These are phyloP conservation scores for Litoditis marina DNA, from an alignment of 2,888 invertebrate species.

Conservation along the genomic window DNA sequence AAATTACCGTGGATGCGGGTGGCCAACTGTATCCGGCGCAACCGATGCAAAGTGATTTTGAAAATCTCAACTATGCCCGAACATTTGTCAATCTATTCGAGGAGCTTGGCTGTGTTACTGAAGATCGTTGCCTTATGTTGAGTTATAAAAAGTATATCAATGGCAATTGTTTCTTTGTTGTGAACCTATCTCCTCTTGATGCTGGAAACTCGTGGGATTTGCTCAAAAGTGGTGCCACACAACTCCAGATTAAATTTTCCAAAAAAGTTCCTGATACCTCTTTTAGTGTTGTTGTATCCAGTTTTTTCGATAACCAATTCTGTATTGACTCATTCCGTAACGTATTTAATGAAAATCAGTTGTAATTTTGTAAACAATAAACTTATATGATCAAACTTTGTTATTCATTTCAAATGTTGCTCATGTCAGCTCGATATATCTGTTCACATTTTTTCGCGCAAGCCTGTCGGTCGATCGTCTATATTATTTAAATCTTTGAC, in stretches of 20 bases:
- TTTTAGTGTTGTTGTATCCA: slow-evolving; percentile 1
- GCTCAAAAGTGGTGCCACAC: slow-evolving; percentile 5
- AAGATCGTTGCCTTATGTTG: neutral
- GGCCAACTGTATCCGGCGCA: slow-evolving; percentile 7
- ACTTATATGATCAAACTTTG: no score
- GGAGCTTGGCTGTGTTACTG: slow-evolving; percentile 4
- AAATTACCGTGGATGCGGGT: slow-evolving; percentile 10
- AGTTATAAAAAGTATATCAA: neutral
- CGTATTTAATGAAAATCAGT: neutral
- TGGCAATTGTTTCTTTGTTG: slow-evolving; percentile 1
- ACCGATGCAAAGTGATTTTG: slow-evolving; percentile 9
- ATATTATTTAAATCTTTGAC: no score
- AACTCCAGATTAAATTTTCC: slow-evolving; percentile 4
- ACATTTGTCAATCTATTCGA: slow-evolving; percentile 3
- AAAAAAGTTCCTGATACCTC: slow-evolving; percentile 8
- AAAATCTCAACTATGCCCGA: slow-evolving; percentile 4
- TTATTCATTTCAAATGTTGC: no score
- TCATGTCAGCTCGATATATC: no score
- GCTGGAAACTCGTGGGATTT: slow-evolving; percentile 13
- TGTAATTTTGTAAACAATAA: no score
- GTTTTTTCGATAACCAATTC: slow-evolving; percentile 4
- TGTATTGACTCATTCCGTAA: slow-evolving; percentile 10
- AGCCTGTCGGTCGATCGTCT: no score
- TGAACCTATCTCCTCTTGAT: slow-evolving; percentile 7
- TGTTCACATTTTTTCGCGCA: no score